Evolutionary conservation across 2,888 invertebrate species (phyloP), one percentile per base, ranked within the genome.

Genomic region (Pinctada fucata): DNA sequence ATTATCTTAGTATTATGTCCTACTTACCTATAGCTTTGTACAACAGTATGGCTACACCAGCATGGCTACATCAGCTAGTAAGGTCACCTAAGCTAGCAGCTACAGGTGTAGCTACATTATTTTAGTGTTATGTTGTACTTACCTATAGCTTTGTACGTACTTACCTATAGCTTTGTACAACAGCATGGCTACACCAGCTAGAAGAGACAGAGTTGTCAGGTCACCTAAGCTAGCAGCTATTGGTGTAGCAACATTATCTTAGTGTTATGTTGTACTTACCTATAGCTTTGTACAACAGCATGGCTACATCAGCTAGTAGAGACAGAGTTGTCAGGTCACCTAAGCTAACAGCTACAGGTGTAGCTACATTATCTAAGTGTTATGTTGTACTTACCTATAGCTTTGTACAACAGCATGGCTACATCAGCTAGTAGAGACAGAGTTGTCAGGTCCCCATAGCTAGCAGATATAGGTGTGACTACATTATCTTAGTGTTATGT

Each of bases 401-500:
- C 87, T 73, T 85, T 82, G 83, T 82, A 91, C 47, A 92, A 84
- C 64, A 89, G 68, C 72, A 83, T 83, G 50, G 85, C 83, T 90
- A 97, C 95, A 94, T 95, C 95, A 66, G 97, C 95, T 74, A 97
- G 94, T 79, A 97, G 94, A 82, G 96, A 95, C 88, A 97, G 94
- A 5, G 97, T 97, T 76, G 96, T 97, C 82, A 97, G 94, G 93
- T 98, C 97, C 69, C 97, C 97, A 78, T 97, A 94, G 91, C 96
- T 96, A 74, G 97, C 97, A 49, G 97, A 97, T 84, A 98, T 96
- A 6, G 97, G 97, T 76, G 97, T 97, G 16, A 97, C 97, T 80
- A 98, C 95, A 93, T 98, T 98, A 92, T 98, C 97, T 69, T 97
- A 97, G 93, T 97, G n/a, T n/a, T n/a, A n/a, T n/a, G n/a, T n/a